Evolutionary conservation across 2,113 vertebrate species (phyloP), one percentile per base, ranked within the genome.

Genomic region (Corythornis cristatus): DNA sequence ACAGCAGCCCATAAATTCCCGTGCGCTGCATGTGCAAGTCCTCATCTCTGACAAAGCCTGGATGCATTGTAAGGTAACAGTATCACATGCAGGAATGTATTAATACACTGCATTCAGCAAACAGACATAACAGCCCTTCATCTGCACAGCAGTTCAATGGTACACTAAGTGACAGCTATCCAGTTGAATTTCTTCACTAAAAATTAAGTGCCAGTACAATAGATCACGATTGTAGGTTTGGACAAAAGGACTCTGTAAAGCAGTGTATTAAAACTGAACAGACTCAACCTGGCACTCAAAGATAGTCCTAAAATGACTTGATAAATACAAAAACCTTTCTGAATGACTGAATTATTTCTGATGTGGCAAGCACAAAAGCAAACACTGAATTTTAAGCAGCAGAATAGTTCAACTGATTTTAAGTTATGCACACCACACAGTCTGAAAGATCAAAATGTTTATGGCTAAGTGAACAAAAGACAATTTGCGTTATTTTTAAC

Each of bases 1-100:
- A 96, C 35, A 87, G 77, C 58, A 89, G 68, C 68, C 73, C 45
- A 79, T 82, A 94, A 89, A 86, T 91, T 89, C 83, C 79, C 14
- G 13, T 82, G 48, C 15, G 5, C 56, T 8, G 3, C 1, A 1
- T 9, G 8, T 56, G 50, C n/a, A 71, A 73, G 71, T 23, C 50
- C 42, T 57, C 77, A 26, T n/a, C 58, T 70, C 68, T 15, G 5
- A 56, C 48, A 83, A 90, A 83, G 71, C 73, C 20, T 31, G 31
- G 48, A 67, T 43, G 29, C n/a, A 37, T 29, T 4, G 2, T 42
- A 40, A 83, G 85, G 71, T 17, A 72, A 17, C n/a, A 82, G 21
- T 11, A 62, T 51, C 40, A 20, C 51, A 23, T 5, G 7, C 37
- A 90, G 62, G 62, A 89, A 85, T 8, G 67, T 8, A 65, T 71